These are phyloP conservation scores for Cheilosia grossa DNA, from an alignment of 2,888 invertebrate species.

Conservation along the genomic window DNA sequence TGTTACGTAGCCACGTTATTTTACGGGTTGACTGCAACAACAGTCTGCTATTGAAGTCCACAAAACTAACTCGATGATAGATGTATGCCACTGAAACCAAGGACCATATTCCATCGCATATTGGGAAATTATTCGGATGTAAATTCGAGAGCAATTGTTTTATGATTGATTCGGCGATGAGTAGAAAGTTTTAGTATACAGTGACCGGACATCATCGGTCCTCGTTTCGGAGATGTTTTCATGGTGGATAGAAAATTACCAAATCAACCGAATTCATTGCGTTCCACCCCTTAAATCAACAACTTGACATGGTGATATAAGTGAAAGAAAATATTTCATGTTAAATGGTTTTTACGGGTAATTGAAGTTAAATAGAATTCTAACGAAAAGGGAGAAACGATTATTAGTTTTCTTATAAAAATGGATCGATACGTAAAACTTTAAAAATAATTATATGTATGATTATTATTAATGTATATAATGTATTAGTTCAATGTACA, in stretches of 20 bases:
- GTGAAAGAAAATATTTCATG: constrained; percentile 53
- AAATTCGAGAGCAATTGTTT: constrained; percentile 57
- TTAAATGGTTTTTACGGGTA: constrained; percentile 35
- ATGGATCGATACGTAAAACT: too few relatives aligned
- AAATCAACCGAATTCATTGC: constrained; percentile 31
- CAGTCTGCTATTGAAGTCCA: constrained; percentile 29
- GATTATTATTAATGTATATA: too few relatives aligned
- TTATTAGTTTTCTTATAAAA: too few relatives aligned
- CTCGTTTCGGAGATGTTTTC: constrained; percentile 14
- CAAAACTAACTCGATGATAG: constrained; percentile 35
- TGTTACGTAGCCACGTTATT: constrained; percentile 14
- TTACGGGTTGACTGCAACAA: constrained; percentile 29
- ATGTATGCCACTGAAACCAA: constrained; percentile 11
- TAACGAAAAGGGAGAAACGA: background rate
- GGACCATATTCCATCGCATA: constrained; percentile 34
- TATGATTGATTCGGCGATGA: constrained; percentile 58
- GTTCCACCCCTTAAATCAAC: background rate
- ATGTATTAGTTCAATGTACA: too few relatives aligned
- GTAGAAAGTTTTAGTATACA: constrained; percentile 32
- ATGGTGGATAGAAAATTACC: constrained; percentile 39
- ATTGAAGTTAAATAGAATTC: constrained; percentile 35
- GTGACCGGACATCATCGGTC: constrained; percentile 23
- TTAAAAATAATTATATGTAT: too few relatives aligned
- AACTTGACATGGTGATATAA: constrained; percentile 25
- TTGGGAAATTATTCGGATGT: constrained; percentile 43